phyloP scores from a whole-genome alignment of 2,113 vertebrate species.

The Isichthys henryi region DNA sequence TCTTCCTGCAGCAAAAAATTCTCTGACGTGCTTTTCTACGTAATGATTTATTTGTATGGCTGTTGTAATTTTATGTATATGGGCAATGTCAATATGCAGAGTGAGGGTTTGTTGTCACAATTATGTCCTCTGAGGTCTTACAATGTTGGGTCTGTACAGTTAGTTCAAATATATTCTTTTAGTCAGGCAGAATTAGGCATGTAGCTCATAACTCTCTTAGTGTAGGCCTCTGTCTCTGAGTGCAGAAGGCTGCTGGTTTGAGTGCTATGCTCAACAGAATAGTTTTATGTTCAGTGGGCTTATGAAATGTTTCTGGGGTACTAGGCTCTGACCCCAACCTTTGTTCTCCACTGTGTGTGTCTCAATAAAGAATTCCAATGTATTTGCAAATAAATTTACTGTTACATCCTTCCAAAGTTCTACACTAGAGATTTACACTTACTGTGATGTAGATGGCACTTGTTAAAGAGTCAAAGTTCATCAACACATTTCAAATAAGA shows the following conservation, averaged over 20 bases:
- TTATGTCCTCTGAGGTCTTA: neutral
- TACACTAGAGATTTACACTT: conserved; percentile 73
- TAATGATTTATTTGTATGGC: neutral
- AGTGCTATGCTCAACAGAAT: neutral
- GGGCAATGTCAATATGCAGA: neutral
- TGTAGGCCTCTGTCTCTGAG: neutral
- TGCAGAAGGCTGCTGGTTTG: neutral
- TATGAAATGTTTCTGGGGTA: neutral
- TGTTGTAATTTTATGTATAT: neutral
- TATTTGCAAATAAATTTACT: neutral
- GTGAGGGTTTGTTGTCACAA: neutral
- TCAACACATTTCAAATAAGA: conserved; percentile 66
- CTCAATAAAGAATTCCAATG: neutral
- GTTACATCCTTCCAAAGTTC: conserved; percentile 81
- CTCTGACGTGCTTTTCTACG: neutral
- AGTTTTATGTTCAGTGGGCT: neutral
- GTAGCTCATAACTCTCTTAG: neutral
- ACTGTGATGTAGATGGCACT: conserved; percentile 87
- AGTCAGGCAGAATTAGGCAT: neutral
- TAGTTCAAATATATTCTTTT: neutral
- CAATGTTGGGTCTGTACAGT: neutral
- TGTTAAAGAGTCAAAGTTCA: conserved; percentile 81
- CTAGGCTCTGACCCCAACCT: too few relatives aligned
- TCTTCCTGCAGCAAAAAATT: neutral
- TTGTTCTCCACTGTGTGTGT: neutral